Evolutionary conservation across 2,113 vertebrate genomes (phyloP).

Genomic region (Gobius niger): DNA sequence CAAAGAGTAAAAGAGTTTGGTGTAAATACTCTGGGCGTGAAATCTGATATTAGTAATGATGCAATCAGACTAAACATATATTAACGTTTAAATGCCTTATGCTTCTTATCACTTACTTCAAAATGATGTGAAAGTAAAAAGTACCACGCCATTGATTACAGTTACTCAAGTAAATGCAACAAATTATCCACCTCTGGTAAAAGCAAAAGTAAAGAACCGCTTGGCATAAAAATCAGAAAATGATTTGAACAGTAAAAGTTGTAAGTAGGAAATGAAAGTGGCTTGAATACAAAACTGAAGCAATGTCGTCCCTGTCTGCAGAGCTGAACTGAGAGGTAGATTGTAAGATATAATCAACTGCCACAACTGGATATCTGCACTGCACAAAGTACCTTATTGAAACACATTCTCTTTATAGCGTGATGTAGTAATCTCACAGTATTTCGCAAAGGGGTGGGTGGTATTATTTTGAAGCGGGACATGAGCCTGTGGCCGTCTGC

Average conservation of each 20-base stretch:
- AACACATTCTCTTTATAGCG: constrained; percentile 6
- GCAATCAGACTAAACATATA: not conserved
- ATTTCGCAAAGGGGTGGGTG: constrained; percentile 4
- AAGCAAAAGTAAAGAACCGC: not conserved
- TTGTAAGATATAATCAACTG: constrained; percentile 54
- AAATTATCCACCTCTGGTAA: not conserved
- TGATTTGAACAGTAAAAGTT: constrained; percentile 1
- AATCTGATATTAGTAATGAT: not conserved
- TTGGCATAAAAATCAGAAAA: not conserved
- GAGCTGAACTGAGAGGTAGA: constrained; percentile 73
- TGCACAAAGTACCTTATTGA: constrained; percentile 26
- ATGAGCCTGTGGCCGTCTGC: too few species aligned
- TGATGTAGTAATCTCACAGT: constrained; percentile 20
- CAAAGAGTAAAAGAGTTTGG: not conserved
- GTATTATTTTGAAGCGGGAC: too few species aligned
- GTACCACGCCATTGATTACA: too few species aligned
- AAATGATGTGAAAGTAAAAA: not conserved
- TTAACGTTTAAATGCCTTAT: too few species aligned
- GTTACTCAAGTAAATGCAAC: not conserved
- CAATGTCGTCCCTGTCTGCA: constrained; percentile 13
- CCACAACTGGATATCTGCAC: constrained; percentile 33
- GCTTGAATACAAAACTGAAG: constrained; percentile 7
- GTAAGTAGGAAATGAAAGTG: not conserved
- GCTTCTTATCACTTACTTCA: not conserved
- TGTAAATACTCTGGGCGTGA: not conserved